Evolutionary conservation across 2,797 vertebrate species (phyloP).

Genomic region (Brachyalestes nurse): DNA sequence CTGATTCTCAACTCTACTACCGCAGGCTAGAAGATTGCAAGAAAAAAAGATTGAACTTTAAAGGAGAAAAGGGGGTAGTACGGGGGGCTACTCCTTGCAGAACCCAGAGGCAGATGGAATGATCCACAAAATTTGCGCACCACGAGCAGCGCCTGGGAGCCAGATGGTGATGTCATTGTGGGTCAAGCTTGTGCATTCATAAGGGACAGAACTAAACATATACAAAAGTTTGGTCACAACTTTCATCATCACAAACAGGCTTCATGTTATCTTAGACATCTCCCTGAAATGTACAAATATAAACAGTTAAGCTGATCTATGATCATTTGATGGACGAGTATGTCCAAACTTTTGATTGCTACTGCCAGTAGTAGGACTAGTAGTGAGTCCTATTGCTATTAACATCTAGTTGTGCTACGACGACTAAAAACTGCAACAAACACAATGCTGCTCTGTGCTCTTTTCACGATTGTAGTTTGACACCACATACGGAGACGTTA

Average conservation of each 20-base stretch:
- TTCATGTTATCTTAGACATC: no score
- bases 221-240: background rate
- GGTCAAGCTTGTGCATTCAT: conserved; percentile 38
- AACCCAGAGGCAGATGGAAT: conserved; percentile 10
- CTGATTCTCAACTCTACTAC: conserved; percentile 57
- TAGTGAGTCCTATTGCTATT: background rate
- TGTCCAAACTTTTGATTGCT: background rate
- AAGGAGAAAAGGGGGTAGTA: background rate
- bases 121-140: conserved; percentile 20
- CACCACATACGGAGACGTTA: background rate
- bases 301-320: no score
- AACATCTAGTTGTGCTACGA: background rate
- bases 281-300: no score
- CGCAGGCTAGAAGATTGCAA: conserved; percentile 25
- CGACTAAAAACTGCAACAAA: background rate
- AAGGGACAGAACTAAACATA: background rate
- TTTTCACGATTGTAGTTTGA: background rate
- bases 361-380: background rate
- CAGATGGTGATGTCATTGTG: conserved; percentile 2
- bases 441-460: background rate
- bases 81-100: background rate
- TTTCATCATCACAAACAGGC: no score
- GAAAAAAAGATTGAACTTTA: conserved; percentile 12
- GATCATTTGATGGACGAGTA: background rate
- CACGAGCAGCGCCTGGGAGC: conserved; percentile 23